Evolutionary conservation across 2,113 vertebrate genomes (phyloP).

Genomic region (Ptilorrhoa leucosticta): DNA sequence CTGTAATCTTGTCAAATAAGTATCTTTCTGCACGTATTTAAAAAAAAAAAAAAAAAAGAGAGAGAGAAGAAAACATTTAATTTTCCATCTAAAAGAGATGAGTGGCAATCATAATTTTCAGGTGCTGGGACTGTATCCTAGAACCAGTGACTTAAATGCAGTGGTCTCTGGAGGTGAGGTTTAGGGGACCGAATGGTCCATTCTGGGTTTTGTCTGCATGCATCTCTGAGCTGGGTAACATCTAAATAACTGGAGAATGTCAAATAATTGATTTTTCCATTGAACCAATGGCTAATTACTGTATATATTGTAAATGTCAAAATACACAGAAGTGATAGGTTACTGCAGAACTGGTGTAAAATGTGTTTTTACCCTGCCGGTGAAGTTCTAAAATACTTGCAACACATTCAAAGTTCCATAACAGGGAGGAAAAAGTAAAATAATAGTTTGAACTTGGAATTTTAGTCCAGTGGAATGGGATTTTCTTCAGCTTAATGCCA

Average conservation of each 20-base stretch:
- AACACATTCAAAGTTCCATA: neutral
- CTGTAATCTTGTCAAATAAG: neutral
- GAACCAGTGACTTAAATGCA: neutral
- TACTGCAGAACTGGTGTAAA: neutral
- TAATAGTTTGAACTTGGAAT: neutral
- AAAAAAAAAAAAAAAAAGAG: neutral
- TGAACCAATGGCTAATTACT: constrained; percentile 7
- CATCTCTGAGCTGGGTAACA: neutral
- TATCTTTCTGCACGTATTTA: neutral
- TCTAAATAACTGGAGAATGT: constrained; percentile 7
- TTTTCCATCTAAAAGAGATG: neutral
- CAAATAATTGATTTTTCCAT: constrained; percentile 57
- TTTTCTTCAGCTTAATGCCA: neutral
- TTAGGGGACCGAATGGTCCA: neutral
- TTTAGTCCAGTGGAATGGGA: neutral
- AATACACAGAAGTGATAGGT: neutral
- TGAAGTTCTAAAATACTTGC: neutral
- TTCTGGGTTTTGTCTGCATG: neutral
- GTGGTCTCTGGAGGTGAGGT: neutral
- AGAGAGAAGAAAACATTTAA: neutral
- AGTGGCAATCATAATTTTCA: neutral
- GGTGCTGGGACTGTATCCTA: neutral
- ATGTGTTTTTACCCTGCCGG: neutral
- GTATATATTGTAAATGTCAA: neutral
- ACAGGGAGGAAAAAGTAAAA: neutral